Percentiles rank a stretch among this genome's conserved stretches.
Evolutionary conservation across 2,113 vertebrate species (phyloP).

Genomic region (Ramphastos sulfuratus): DNA sequence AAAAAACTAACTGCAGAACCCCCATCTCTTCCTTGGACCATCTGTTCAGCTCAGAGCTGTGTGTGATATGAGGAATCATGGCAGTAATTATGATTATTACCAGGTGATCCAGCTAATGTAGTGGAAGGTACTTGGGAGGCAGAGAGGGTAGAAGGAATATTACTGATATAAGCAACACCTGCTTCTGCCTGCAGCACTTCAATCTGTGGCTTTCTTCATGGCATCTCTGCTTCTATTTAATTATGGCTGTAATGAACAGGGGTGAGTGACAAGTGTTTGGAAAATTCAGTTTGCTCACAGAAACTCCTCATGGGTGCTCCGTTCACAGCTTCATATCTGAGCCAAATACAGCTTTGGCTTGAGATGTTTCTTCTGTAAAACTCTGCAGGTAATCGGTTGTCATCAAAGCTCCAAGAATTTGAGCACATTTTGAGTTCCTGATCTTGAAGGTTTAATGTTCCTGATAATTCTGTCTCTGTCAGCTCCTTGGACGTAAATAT

Average conservation of each 20-base stretch:
- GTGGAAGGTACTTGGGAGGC: conserved; percentile 24
- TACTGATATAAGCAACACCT: neutral
- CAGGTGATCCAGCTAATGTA: neutral
- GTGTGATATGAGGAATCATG: neutral
- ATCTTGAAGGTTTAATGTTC: neutral
- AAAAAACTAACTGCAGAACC: neutral
- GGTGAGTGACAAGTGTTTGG: neutral
- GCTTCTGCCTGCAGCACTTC: neutral
- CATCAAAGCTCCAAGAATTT: neutral
- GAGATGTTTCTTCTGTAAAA: neutral
- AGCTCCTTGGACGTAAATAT: conserved; percentile 7
- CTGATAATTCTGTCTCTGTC: conserved; percentile 5
- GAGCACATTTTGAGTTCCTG: conserved; percentile 5
- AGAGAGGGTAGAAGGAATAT: neutral
- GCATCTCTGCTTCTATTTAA: neutral
- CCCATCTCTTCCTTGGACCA: neutral
- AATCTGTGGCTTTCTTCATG: neutral
- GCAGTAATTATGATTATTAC: neutral
- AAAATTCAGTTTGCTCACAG: neutral
- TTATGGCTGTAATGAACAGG: neutral
- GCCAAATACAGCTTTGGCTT: conserved; percentile 6
- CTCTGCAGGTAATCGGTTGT: neutral
- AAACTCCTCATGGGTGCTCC: neutral
- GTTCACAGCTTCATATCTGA: neutral
- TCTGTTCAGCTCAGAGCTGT: conserved; percentile 4